Base-by-base conservation (phyloP, 2,888 invertebrate species). In the Perithous albicinctus region DNA sequence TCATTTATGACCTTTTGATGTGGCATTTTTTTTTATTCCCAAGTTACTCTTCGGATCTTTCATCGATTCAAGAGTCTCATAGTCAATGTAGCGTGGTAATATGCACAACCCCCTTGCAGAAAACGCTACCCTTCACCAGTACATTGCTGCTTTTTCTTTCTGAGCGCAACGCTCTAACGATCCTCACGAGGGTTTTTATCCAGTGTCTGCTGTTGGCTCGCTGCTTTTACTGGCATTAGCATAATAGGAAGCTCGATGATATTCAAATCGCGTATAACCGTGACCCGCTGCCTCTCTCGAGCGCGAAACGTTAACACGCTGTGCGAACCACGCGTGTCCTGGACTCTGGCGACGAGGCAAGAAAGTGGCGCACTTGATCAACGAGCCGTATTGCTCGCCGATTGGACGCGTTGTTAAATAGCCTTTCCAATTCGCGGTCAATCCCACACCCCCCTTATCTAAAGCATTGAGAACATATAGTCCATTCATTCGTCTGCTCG, bases 261-360 rank as follows among this genome's bases (percentile, higher is more conserved):
- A 81, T 81, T 83, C 74, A 83, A 83, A 84, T 84, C 20, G 72
- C 74, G 70, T 69, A 72, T 80, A 83, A 76, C 81, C 74, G 76
- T 78, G 75, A 78, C 73, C 78, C n/a, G n/a, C n/a, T n/a, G n/a
- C n/a, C n/a, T n/a, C 67, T 83, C 79, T 26, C 59, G 78, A 66
- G 74, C 29, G 66, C 66, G 38, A 70, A 75, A 79, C 43, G 64
- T 78, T 72, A 80, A 78, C 77, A 48, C n/a, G n/a, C 46, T 12
- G 51, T 15, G 38, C 5, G 51, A 38, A 38, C 38, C 1, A 26
- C 54, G 23, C 69, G 54, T 48, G 48, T 66, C 43, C 51, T 23
- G 23, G 6, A 8, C 51, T 10, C 38, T 48, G 43, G 18, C n/a
- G 2, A 43, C 43, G 26, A 56, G 43, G n/a, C 4, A 54, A 26